Percentiles rank a stretch among this genome's conserved stretches.
phyloP scores from a whole-genome alignment of 2,113 vertebrate species.

The Cranoglanis bouderius region DNA sequence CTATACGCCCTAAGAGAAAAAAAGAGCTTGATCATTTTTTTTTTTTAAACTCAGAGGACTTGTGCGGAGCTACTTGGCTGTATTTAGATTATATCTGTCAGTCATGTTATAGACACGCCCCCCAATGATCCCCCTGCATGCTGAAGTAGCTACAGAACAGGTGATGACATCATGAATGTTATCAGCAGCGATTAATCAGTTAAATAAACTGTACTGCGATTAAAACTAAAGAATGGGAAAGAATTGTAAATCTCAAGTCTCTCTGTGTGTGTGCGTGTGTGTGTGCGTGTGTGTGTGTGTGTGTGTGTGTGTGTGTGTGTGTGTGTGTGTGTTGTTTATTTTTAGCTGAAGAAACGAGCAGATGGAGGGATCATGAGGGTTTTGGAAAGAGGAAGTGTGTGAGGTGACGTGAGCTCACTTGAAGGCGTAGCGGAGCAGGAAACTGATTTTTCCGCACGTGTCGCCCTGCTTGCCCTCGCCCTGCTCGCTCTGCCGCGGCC shows the following conservation, averaged over 20 bases:
- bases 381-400: neutral
- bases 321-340: neutral
- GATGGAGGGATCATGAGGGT: neutral
- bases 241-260: neutral
- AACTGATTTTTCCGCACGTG: constrained; percentile 87
- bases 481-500: constrained; percentile 77
- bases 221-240: neutral
- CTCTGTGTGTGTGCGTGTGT: neutral
- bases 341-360: constrained; percentile 18
- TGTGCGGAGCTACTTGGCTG: neutral
- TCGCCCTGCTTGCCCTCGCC: constrained; percentile 77
- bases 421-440: constrained; percentile 87
- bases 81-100: neutral
- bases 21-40: neutral
- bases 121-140: neutral
- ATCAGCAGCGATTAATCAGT: neutral
- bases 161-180: neutral
- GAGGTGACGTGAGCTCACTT: constrained; percentile 66
- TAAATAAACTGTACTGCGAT: neutral
- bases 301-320: neutral
- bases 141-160: neutral
- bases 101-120: neutral
- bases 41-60: too few species aligned
- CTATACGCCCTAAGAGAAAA: neutral
- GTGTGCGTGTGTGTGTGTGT: neutral